Conservation (phyloP, 2,888 invertebrate species). For the Ochropleura plecta region DNA sequence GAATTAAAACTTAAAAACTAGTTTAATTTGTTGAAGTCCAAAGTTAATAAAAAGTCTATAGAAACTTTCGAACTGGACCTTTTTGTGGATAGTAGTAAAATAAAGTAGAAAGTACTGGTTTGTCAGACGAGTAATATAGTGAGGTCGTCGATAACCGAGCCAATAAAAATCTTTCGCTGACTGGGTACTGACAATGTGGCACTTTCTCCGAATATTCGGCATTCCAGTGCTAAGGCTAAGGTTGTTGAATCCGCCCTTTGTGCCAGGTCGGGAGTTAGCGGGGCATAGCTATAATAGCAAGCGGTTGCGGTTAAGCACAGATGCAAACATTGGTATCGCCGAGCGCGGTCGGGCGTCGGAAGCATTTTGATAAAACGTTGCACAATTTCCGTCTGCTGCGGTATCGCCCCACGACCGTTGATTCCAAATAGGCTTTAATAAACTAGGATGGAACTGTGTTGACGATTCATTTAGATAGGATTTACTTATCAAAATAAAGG, state of each 20-base stretch:
- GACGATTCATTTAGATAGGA: not conserved
- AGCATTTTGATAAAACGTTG: conserved; percentile 84
- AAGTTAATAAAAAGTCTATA: conserved; percentile 25
- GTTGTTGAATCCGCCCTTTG: conserved; percentile 39
- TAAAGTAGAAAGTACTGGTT: conserved; percentile 21
- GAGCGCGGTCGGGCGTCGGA: conserved; percentile 71
- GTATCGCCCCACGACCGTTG: conserved; percentile 65
- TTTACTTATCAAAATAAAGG: conserved; percentile 19
- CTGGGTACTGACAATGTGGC: conserved; percentile 47
- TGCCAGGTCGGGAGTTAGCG: conserved; percentile 51
- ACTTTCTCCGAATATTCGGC: conserved; percentile 51
- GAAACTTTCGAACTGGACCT: conserved; percentile 12
- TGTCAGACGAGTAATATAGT: conserved; percentile 47
- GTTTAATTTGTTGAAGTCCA: conserved; percentile 26
- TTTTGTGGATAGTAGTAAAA: conserved; percentile 26
- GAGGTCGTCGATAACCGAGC: conserved; percentile 43
- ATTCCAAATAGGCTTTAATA: conserved; percentile 73
- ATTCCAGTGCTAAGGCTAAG: conserved; percentile 37
- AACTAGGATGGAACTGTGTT: conserved; percentile 57
- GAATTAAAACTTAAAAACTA: conserved; percentile 34
- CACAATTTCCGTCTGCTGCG: conserved; percentile 81
- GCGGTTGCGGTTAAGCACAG: conserved; percentile 71
- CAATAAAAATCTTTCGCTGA: conserved; percentile 59
- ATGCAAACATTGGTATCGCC: conserved; percentile 76
- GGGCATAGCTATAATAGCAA: conserved; percentile 56